Base-by-base conservation (phyloP, 2,113 vertebrate genomes). In the Nannobrachium achirus region DNA sequence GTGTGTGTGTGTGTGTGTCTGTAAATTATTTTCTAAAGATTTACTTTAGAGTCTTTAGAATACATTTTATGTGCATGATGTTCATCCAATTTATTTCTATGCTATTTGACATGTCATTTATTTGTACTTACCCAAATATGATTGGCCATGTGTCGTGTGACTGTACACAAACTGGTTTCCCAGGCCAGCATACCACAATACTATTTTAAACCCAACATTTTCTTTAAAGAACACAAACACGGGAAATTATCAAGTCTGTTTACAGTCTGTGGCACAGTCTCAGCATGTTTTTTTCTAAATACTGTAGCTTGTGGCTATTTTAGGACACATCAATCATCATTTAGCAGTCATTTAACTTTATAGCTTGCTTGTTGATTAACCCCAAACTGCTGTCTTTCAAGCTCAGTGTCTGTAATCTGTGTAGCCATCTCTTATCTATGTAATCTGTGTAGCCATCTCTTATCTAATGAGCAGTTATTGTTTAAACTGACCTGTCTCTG, bases 261-360 rank as follows among this genome's bases (percentile, higher is more conserved):
- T 66, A 50, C 39, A 14, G 14, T 48, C 6, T 48, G n/a, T n/a
- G 14, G 45, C 14, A n/a, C 10, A 45, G 44, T 4, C 44, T 62
- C n/a, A n/a, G n/a, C n/a, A n/a, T n/a, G 0, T 73, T 52, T 60
- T 79, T 75, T 51, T 16, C 51, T 42, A 41, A 56, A 25, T 33
- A 33, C 25, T 33, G 25, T 45, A 67, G 56, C 60, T 20, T 72
- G 5, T n/a, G 14, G 11, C 52, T 16, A 6, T 56, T 60, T 8
- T 40, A 2, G 33, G 38, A 14, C 11, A 16, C 44, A 33, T 33
- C 25, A 67, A 66, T 73, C 9, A 41, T 71, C 9, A 41, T 71
- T 33, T 60, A n/a, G 67, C 52, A 59, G 45, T 38, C 10, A 18
- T 73, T n/a, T 20, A 39, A 55, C 64, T 48, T 74, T 69, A 77